phyloP scores from a whole-genome alignment of 1,140 invertebrate species.

The Monochamus saltuarius region DNA sequence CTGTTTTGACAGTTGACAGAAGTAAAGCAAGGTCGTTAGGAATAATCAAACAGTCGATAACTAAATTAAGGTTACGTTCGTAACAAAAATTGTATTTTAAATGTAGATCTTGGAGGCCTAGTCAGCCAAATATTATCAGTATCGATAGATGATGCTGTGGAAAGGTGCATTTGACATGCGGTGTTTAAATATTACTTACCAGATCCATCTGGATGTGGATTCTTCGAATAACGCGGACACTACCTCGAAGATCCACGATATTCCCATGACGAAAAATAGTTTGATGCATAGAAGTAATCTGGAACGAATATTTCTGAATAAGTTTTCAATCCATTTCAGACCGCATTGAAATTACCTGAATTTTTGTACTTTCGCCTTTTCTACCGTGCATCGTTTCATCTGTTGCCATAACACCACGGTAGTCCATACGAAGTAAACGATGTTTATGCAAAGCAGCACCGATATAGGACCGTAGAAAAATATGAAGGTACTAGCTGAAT shows the following conservation, averaged over 20 bases:
- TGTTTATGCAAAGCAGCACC: constrained; percentile 58
- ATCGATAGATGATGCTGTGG: not conserved
- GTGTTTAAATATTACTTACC: not conserved
- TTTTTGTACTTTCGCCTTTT: too few relatives aligned
- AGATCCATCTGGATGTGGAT: constrained; percentile 8
- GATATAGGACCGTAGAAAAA: constrained; percentile 68
- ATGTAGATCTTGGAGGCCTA: not conserved
- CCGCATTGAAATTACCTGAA: too few relatives aligned
- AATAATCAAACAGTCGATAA: too few relatives aligned
- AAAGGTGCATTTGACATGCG: too few relatives aligned
- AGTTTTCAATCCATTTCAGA: too few relatives aligned
- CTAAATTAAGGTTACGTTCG: not conserved
- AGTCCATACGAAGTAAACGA: constrained; percentile 60
- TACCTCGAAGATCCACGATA: constrained; percentile 72
- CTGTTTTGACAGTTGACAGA: not conserved
- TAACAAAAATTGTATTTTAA: not conserved
- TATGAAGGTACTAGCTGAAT: constrained; percentile 56
- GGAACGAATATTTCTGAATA: constrained; percentile 31
- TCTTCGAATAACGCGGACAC: constrained; percentile 52
- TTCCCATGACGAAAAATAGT: constrained; percentile 70
- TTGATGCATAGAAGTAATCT: constrained; percentile 68
- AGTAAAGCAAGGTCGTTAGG: not conserved
- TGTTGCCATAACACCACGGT: constrained; percentile 56
- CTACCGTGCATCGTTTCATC: too few relatives aligned
- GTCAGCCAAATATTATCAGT: not conserved